Conservation (phyloP, 2,113 vertebrate genomes). For the Taurulus bubalis region DNA sequence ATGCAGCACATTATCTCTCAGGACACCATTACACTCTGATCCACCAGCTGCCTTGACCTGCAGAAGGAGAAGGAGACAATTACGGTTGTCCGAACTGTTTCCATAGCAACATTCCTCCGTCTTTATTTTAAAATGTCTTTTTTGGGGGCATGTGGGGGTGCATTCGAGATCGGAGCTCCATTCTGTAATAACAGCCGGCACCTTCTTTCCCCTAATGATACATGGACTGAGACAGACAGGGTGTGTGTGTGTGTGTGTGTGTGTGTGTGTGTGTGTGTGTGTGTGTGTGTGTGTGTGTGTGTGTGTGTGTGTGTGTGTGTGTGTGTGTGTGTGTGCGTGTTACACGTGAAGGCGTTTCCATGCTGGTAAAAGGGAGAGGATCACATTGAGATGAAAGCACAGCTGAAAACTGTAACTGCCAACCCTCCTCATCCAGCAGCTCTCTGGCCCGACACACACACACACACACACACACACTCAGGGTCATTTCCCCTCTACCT, state of each 20-base stretch:
- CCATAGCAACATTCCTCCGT: slow-evolving; percentile 69
- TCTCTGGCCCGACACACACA: not conserved
- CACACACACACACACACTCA: not conserved
- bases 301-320: not conserved
- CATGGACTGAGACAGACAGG: too few relatives aligned
- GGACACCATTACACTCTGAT: slow-evolving; percentile 12
- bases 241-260: not conserved
- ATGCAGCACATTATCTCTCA: slow-evolving; percentile 6
- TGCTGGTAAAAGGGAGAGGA: slow-evolving; percentile 19
- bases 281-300: not conserved
- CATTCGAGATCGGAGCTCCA: slow-evolving; percentile 6
- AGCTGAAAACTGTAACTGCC: slow-evolving; percentile 26
- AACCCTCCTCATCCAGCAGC: slow-evolving; percentile 23
- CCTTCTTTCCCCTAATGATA: slow-evolving; percentile 39
- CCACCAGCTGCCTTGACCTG: slow-evolving; percentile 61
- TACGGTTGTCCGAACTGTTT: slow-evolving; percentile 71
- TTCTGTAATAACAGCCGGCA: slow-evolving; percentile 41
- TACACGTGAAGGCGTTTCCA: not conserved
- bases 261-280: slow-evolving; percentile 4
- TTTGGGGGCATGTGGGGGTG: not conserved
- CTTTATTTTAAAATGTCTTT: not conserved
- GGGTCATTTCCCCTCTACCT: slow-evolving; percentile 15
- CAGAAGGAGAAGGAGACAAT: slow-evolving; percentile 69
- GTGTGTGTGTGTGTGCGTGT: not conserved
- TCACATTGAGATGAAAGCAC: slow-evolving; percentile 44